phyloP scores from a whole-genome alignment of 1,140 invertebrate species.

The Ceratina japonica region DNA sequence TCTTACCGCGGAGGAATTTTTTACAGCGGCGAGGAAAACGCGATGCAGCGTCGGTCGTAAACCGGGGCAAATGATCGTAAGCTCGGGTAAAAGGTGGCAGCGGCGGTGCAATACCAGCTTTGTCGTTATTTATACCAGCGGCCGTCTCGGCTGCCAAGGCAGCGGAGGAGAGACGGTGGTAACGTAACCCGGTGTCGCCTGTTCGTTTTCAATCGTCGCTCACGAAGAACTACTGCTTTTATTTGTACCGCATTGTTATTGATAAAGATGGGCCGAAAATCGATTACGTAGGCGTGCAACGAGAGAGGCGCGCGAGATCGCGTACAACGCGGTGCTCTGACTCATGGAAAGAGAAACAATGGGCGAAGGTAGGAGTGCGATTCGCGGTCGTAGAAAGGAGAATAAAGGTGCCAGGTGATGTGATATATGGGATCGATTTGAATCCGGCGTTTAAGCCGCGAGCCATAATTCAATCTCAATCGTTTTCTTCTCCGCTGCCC shows the following conservation, averaged over 20 bases:
- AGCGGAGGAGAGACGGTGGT: neutral
- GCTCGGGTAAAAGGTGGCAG: constrained; percentile 54
- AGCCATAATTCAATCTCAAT: constrained; percentile 64
- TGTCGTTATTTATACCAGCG: constrained; percentile 33
- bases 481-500: constrained; percentile 45
- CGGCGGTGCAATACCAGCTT: constrained; percentile 43
- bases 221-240: neutral
- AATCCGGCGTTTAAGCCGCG: constrained; percentile 63
- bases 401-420: constrained; percentile 64
- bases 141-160: neutral
- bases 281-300: constrained; percentile 20
- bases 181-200: constrained; percentile 27
- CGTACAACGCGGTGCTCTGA: constrained; percentile 10
- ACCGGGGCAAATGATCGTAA: constrained; percentile 68
- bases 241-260: too few relatives aligned
- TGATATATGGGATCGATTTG: constrained; percentile 66
- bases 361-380: constrained; percentile 6
- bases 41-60: constrained; percentile 56
- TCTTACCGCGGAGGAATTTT: constrained; percentile 23
- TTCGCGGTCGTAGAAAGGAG: constrained; percentile 56
- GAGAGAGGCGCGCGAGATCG: too few relatives aligned
- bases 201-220: constrained; percentile 23
- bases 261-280: constrained; percentile 15
- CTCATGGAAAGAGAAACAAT: constrained; percentile 39
- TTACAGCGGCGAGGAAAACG: constrained; percentile 52